phyloP scores from a whole-genome alignment of 2,888 invertebrate genomes.

The Syritta pipiens region DNA sequence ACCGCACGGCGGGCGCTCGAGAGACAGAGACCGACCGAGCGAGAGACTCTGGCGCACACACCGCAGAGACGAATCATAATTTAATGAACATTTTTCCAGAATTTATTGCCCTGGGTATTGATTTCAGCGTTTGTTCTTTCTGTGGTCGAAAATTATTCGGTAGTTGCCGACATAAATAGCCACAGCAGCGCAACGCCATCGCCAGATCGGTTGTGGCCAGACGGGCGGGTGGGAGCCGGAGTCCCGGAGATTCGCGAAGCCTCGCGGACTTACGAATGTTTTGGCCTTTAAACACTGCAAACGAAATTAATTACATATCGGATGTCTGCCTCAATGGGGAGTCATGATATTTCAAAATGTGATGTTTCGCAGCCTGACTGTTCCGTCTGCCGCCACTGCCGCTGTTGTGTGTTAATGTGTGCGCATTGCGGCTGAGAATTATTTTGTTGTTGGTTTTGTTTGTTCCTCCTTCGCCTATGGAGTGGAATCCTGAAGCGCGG shows the following conservation, averaged over 20 bases:
- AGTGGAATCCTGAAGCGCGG: slow-evolving; percentile 21
- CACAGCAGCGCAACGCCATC: slow-evolving; percentile 73
- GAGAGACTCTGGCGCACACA: slow-evolving; percentile 27
- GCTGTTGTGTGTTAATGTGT: slow-evolving; percentile 56
- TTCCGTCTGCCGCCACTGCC: slow-evolving; percentile 13
- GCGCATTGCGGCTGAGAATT: slow-evolving; percentile 29
- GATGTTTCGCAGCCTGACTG: slow-evolving; percentile 64
- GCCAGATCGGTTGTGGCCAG: not conserved
- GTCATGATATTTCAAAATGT: slow-evolving; percentile 70
- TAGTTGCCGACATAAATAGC: slow-evolving; percentile 80
- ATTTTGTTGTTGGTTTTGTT: slow-evolving; percentile 2
- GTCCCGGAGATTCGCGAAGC: not conserved
- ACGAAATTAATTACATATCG: slow-evolving; percentile 76
- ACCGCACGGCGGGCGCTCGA: slow-evolving; percentile 48
- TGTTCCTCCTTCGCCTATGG: slow-evolving; percentile 25
- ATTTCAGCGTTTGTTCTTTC: slow-evolving; percentile 77
- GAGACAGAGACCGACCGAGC: slow-evolving; percentile 21
- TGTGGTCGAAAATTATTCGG: slow-evolving; percentile 67
- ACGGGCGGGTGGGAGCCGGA: not conserved
- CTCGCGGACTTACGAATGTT: slow-evolving; percentile 55
- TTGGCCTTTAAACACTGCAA: slow-evolving; percentile 72
- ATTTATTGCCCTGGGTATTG: slow-evolving; percentile 79
- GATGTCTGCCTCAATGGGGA: slow-evolving; percentile 75
- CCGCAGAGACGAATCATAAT: slow-evolving; percentile 71
- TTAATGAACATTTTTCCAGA: slow-evolving; percentile 78